Base-by-base conservation (phyloP, 2,113 vertebrate species). In the Grallaria varia region DNA sequence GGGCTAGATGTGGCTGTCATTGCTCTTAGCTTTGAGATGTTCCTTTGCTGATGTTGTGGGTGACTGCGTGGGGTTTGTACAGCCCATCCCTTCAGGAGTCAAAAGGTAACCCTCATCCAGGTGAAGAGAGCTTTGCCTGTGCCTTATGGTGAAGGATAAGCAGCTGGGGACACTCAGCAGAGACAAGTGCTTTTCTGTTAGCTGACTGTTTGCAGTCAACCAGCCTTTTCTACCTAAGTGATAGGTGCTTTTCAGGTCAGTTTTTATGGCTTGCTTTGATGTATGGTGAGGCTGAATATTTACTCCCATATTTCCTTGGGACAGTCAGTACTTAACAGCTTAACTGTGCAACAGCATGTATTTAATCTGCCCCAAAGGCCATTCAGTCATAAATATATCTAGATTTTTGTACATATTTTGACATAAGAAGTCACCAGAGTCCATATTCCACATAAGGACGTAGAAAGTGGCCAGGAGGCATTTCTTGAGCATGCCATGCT, bases 401-500 rank as follows among this genome's bases (percentile, higher is more conserved):
- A 58, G 52, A 87, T 79, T 76, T 68, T 40, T 79, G 16, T 24
- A 16, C 15, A 53, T 47, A 53, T 23, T 67, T 66, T 90, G 55
- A 89, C 49, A 64, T 56, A 67, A 6, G 33, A 69, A 81, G n/a
- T 89, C 47, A 63, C 13, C 9, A 39, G 30, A 53, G 20, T 44
- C 71, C 2, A 1, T 19, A n/a, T 77, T 81, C 25, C 33, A 66
- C n/a, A 18, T 52, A 25, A 21, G 27, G 52, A n/a, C 64, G 24
- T 23, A 35, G 9, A 22, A 75, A 76, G 35, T 6, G 45, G 23
- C 23, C 31, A 52, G 49, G 24, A 72, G 17, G 19, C 0, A 2
- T 82, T 93, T 93, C 66, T 40, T 42, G 8, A 84, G 35, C 2
- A 1, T 63, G 18, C 30, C 0, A 0, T 75, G 10, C 19, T 91